A percentile compares a stretch with the other conserved stretches of the same genome.
Evolutionary conservation across 2,797 vertebrate genomes (phyloP).

Genomic region (Platyrinchus mystaceus): DNA sequence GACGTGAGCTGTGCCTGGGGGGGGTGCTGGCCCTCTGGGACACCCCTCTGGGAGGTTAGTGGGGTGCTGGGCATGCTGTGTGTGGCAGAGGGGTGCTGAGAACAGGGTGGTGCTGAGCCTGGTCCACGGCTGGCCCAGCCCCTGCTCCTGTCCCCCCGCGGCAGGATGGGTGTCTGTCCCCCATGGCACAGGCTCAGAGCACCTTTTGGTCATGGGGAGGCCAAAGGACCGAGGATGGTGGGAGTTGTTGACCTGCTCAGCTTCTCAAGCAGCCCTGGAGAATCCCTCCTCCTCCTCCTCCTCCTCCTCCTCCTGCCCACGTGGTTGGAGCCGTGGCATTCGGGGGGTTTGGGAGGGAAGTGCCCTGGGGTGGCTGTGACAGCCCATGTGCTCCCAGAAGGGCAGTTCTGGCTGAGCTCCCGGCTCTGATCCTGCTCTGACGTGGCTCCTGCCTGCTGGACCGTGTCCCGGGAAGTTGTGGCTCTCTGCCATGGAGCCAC

Average conservation of each 20-base stretch:
- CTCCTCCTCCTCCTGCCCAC: not conserved
- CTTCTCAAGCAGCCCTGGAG: not conserved
- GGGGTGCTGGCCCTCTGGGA: not conserved
- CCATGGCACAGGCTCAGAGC: not conserved
- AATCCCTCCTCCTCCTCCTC: not conserved
- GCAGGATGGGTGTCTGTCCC: not conserved
- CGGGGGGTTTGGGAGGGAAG: not conserved
- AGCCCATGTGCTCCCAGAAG: not conserved
- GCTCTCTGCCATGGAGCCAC: not conserved
- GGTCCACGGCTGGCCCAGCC: rapidly evolving
- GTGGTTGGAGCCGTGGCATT: rapidly evolving
- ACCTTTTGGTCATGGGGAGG: not conserved
- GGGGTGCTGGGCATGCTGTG: not conserved
- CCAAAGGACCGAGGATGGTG: not conserved
- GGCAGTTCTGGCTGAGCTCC: not conserved
- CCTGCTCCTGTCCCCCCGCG: not conserved
- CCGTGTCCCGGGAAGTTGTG: not conserved
- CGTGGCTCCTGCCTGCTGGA: not conserved
- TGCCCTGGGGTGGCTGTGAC: not conserved
- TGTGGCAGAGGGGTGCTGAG: not conserved
- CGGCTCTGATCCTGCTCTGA: rapidly evolving
- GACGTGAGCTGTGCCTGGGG: rapidly evolving
- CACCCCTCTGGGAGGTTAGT: rapidly evolving
- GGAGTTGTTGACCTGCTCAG: not conserved
- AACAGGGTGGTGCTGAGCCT: not conserved